Evolutionary conservation across 2,888 invertebrate genomes (phyloP), one percentile per base, ranked within the genome.

Genomic region (Melangyna quadrimaculata): DNA sequence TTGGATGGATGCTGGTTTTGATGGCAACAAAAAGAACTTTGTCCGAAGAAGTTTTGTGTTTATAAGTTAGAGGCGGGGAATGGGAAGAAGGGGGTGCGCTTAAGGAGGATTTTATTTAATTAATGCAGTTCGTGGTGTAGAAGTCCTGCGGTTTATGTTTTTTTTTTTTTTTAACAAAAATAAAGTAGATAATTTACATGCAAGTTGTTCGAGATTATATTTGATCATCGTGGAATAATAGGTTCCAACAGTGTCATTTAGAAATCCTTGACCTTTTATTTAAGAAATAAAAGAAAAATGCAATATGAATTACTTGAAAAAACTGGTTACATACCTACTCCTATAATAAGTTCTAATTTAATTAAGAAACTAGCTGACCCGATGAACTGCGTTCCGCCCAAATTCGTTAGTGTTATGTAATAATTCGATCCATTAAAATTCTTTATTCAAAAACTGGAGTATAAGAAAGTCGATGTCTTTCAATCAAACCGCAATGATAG

Each of bases 51-150:
- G 35, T 67, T 35, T 57, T 57, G n/a, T 45, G 17, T 29, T n/a
- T 35, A 8, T 5, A 19, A 43, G 51, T 27, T n/a, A 37, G 6
- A 27, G 53, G 29, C 14, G 1, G 10, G 40, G 8, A 35, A 40
- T 24, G n/a, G n/a, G n/a, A 45, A 43, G 59, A 22, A 9, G 6
- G 6, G 57, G 4, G 24, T 7, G 27, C 1, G 48, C 37, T 35
- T 48, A 55, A 10, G 61, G 55, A 43, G 67, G 72, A 69, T 81
- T 86, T 78, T 81, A 86, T 86, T 86, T 86, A 86, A 86, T 86
- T 86, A 86, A 81, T 81, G 81, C 77, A 81, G 73, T 86, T 81
- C 43, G 77, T 63, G 81, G 81, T 77, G 57, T 43, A 43, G 57
- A 81, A 59, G 81, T 81, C 73, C 55, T 81, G 69, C 51, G 72